Evolutionary conservation across 2,888 invertebrate genomes (phyloP), one percentile per base, ranked within the genome.

Genomic region (Nephrotoma guestfalica): DNA sequence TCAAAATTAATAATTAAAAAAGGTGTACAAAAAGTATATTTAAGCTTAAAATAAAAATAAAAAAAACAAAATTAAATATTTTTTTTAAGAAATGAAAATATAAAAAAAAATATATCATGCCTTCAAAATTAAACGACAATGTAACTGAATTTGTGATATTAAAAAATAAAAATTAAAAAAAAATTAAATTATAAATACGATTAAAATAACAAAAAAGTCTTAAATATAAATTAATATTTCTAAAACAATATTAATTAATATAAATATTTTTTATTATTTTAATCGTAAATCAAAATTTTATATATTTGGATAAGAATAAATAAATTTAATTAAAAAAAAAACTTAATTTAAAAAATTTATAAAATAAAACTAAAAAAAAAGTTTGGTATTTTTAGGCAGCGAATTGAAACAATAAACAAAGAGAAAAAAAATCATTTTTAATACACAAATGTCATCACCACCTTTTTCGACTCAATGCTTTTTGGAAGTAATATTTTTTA

Each of bases 61-160:
- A 41, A 86, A 85, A 11, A 57, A 86, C 40, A 86, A 87, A 87
- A 84, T 43, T 83, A 86, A 87, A 84, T 42, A 45, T 30, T 86
- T 51, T 86, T 86, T 57, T 51, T 51, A 86, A 51, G 40, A n/a
- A 86, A 47, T 45, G 40, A 86, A 86, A 86, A 86, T 40, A 86
- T 86, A 57, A 41, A 86, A 87, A 86, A 86, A 87, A 84, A 86
- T 86, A 86, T 87, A 86, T 87, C 87, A 88, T 88, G 88, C 88
- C 88, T 90, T 88, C 89, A 90, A 89, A 89, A 89, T 89, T 89
- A 89, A 90, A 90, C 88, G 88, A 91, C 90, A 90, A 90, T 91
- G 91, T 91, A 91, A 91, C 91, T 91, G 91, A 91, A 91, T 91
- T 91, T 91, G 91, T 91, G 91, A 91, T 91, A 91, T 89, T 89